Conservation (phyloP, 2,113 vertebrate species). For the Oxyura jamaicensis region DNA sequence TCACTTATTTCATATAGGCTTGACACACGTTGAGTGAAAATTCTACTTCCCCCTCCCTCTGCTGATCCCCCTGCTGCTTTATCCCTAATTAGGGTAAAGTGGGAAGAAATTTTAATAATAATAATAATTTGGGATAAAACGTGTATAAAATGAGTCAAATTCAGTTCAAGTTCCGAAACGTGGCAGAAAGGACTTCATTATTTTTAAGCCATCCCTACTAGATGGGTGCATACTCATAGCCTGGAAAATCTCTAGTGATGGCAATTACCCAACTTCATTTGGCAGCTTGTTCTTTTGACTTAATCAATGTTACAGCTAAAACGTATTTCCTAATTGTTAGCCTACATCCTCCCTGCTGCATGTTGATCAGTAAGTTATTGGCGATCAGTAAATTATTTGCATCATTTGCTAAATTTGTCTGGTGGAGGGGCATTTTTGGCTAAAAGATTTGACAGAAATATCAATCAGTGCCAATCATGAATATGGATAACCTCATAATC, state of each 20-base stretch:
- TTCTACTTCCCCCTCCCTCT: not conserved
- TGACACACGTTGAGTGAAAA: not conserved
- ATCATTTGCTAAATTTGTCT: not conserved
- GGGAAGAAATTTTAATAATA: not conserved
- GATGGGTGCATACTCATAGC: not conserved
- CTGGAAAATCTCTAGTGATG: constrained; percentile 57
- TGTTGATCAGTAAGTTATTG: not conserved
- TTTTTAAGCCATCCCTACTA: constrained; percentile 37
- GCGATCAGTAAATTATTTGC: not conserved
- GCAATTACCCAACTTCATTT: constrained; percentile 63
- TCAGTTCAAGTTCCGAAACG: not conserved
- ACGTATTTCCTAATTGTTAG: constrained; percentile 29
- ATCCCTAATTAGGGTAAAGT: not conserved
- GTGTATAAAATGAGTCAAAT: constrained; percentile 7
- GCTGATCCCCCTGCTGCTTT: constrained; percentile 16
- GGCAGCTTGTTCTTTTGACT: constrained; percentile 41
- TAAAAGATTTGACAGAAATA: constrained; percentile 16
- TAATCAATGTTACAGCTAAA: constrained; percentile 20
- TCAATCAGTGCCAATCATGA: constrained; percentile 19
- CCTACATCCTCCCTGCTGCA: not conserved
- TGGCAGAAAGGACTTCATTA: constrained; percentile 31
- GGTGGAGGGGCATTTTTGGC: not conserved
- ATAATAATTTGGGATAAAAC: constrained; percentile 7
- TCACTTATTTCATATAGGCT: constrained; percentile 34
- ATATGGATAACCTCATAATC: not conserved